Evolutionary conservation across 2,888 invertebrate species (phyloP), one percentile per base, ranked within the genome.

Genomic region (Ichneumoninae sp.): DNA sequence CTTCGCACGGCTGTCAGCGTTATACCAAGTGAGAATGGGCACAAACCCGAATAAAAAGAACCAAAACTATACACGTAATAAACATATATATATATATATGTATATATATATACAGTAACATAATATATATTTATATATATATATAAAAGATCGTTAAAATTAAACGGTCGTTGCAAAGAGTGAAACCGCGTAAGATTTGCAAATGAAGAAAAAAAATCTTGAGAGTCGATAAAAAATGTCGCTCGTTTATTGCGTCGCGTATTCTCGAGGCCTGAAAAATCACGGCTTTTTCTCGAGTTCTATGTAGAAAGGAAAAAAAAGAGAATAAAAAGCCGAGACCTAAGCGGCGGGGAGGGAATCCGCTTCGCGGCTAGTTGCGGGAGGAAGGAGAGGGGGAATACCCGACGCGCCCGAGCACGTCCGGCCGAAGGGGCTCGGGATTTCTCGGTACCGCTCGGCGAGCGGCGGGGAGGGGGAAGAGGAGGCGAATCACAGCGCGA

Each of bases 401-500:
- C 16, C 6, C 26, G 13, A 63, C 63, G 26, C 33, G 30, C n/a
- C 63, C 30, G 30, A 63, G 63, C 6, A 33, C 10, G n/a, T 33
- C 44, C 63, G 63, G 30, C n/a, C 63, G 63, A 63, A 22, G 44
- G 50, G 40, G 65, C 36, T 84, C 81, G 84, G 83, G 13, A 47
- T 47, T 57, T 44, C 47, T 82, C 84, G 84, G 79, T 13, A 68
- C 10, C 52, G 60, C n/a, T 82, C 79, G 85, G 57, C 5, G 69
- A 63, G 70, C 7, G 44, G n/a, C 33, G 30, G 3, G 36, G 10
- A 10, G 44, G 22, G 54, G 22, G 83, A 60, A 36, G 57, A 66
- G 47, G 13, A 26, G 63, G 8, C 74, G 47, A 74, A 74, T 74
- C 60, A 63, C 63, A 30, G 63, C 47, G 30, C 74, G 44, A 13